Base-by-base conservation (phyloP, 2,888 invertebrate species). In the Mythimna albipuncta region DNA sequence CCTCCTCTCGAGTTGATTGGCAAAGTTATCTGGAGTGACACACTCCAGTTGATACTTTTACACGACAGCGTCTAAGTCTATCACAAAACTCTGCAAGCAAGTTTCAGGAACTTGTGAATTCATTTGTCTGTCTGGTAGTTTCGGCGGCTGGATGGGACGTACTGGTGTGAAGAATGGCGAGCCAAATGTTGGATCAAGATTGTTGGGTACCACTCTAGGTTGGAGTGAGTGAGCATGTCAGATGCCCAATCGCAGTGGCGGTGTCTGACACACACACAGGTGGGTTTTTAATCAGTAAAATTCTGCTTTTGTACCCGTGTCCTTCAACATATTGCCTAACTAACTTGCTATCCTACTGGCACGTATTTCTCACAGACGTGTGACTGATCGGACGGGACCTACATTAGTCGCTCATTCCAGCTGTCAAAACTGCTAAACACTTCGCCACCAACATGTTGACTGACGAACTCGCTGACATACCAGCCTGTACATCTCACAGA, bases 51-150 rank as follows among this genome's bases (percentile, higher is more conserved):
- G 70, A 75, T 77, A 84, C 74, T 84, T 73, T 73, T 74, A 79
- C 72, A 82, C 69, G 81, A 77, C 70, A 84, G 88, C 86, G 87
- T 86, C 85, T 85, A 83, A 90, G 89, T 91, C 88, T 89, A 92
- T 91, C 91, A 90, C 89, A 90, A 90, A 90, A 91, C 90, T 90
- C 85, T 84, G 87, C 82, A 87, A 89, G 87, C 84, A 91, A 94
- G 92, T 94, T 93, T 91, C 89, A 86, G 93, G 90, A 92, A 94
- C 92, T 94, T 92, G 92, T 86, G 93, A 94, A 94, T 95, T 94
- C 94, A 94, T 95, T 94, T 91, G 93, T 93, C 94, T 92, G 94
- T 93, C 94, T 94, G 91, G 91, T 83, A 90, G 93, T 92, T 94
- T 90, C 84, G 89, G 88, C 86, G 90, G 89, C 87, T 91, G 35